Percentiles rank a stretch among this genome's conserved stretches.
phyloP scores from a whole-genome alignment of 2,797 vertebrate genomes.

The Gymnothorax javanicus region DNA sequence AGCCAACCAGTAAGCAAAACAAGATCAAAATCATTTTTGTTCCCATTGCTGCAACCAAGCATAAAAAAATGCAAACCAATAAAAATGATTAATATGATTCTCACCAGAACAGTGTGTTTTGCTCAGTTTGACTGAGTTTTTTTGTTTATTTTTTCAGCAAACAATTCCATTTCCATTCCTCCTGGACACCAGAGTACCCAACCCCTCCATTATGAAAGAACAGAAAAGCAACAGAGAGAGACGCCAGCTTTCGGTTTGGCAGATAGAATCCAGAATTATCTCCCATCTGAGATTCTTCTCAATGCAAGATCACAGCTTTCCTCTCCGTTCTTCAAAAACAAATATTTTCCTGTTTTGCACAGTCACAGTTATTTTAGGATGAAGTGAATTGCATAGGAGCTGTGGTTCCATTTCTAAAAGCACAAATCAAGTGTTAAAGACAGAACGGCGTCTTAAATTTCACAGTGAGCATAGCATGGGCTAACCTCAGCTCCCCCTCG shows the following conservation, averaged over 20 bases:
- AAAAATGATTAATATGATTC: not conserved
- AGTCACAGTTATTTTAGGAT: conserved; percentile 36
- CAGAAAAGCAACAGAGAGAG: not conserved
- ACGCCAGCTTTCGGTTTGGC: not conserved
- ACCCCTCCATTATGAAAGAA: not conserved
- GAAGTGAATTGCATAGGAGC: conserved; percentile 34
- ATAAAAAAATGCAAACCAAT: not conserved
- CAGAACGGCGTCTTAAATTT: not conserved
- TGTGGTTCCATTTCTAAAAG: conserved; percentile 35
- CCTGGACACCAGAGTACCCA: not conserved
- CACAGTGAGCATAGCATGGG: conserved; percentile 13
- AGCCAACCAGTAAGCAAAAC: not conserved
- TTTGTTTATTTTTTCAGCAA: not conserved
- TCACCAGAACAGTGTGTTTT: not conserved
- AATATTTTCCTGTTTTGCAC: conserved; percentile 41
- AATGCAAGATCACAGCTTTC: not conserved
- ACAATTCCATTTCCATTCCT: not conserved
- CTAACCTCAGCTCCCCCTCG: conserved; percentile 24
- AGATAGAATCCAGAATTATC: conserved; percentile 25
- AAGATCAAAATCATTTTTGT: not conserved
- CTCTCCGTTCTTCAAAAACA: conserved; percentile 41
- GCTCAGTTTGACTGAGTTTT: not conserved
- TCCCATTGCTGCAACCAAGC: not conserved
- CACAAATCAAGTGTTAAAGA: conserved; percentile 31
- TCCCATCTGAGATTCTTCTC: conserved; percentile 26